A percentile compares a stretch with the other conserved stretches of the same genome.
Conservation (phyloP, 64 coral and sea anemone species). For the Montipora sp. region DNA sequence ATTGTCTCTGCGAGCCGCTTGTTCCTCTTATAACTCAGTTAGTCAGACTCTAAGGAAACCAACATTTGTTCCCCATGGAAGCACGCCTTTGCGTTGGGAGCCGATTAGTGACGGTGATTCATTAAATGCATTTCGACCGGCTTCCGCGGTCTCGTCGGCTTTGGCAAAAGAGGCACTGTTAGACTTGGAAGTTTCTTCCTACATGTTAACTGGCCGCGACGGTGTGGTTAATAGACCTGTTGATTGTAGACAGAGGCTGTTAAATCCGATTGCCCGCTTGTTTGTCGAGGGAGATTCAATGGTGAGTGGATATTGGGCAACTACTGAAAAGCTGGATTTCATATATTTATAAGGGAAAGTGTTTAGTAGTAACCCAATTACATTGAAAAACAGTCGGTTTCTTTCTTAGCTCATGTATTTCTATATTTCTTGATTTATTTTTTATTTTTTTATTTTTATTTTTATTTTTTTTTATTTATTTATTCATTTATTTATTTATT, state of each 20-base stretch:
- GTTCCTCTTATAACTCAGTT: not conserved
- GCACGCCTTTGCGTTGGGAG: conserved; percentile 6
- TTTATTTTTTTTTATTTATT: too few species aligned
- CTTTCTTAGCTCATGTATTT: too few species aligned
- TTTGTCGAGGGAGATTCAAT: conserved; percentile 34
- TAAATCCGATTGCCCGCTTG: conserved; percentile 11
- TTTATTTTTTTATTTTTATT: too few species aligned
- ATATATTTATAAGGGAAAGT: too few species aligned
- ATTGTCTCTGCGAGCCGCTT: conserved; percentile 13
- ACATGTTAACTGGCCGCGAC: not conserved
- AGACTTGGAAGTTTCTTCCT: conserved; percentile 15
- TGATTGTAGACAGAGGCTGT: not conserved
- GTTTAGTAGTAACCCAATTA: too few species aligned
- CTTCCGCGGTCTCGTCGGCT: not conserved
- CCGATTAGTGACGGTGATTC: not conserved
- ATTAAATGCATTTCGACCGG: not conserved
- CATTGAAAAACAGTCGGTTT: too few species aligned
- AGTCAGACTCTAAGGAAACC: not conserved
- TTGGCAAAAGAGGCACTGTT: conserved; percentile 14
- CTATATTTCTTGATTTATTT: too few species aligned
- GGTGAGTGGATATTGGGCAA: not conserved
- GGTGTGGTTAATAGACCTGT: not conserved
- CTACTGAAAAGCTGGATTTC: too few species aligned
- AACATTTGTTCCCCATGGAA: not conserved
- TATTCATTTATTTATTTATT: too few species aligned